These are phyloP conservation scores for Chaetops frenatus DNA, from an alignment of 2,113 vertebrate species.

Conservation along the genomic window DNA sequence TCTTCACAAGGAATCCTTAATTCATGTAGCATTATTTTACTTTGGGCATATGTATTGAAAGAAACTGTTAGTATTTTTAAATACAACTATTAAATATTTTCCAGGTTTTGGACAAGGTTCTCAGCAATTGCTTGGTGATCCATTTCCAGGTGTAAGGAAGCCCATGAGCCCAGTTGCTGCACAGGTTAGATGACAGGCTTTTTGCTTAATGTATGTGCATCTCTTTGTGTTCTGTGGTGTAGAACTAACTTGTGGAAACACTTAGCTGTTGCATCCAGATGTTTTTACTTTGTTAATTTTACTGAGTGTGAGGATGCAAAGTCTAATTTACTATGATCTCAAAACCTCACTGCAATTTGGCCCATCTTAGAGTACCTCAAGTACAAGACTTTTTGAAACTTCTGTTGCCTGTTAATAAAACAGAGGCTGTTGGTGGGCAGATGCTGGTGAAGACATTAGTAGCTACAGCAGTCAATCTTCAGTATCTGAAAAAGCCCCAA, in stretches of 20 bases:
- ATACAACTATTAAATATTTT: background rate
- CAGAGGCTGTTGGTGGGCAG: background rate
- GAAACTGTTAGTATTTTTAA: background rate
- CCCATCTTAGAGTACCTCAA: background rate
- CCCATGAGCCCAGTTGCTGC: slow-evolving; percentile 81
- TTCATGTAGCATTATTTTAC: background rate
- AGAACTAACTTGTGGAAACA: background rate
- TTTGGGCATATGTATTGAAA: background rate
- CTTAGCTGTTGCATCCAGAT: background rate
- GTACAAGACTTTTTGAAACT: background rate
- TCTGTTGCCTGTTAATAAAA: background rate
- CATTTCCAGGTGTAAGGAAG: slow-evolving; percentile 83
- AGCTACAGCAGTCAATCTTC: background rate
- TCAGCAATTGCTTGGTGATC: slow-evolving; percentile 82
- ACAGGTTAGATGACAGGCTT: slow-evolving; percentile 60
- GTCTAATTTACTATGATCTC: background rate
- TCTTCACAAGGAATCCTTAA: background rate
- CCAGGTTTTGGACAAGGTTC: slow-evolving; percentile 82
- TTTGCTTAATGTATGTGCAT: background rate
- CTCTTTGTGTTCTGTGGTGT: background rate
- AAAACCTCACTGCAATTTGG: background rate
- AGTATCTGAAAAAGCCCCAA: background rate
- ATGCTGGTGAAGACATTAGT: background rate
- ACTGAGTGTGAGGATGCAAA: background rate
- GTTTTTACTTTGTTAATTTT: background rate